These are phyloP conservation scores for Cheiracanthium punctorium DNA, from an alignment of 2,888 invertebrate genomes.

Conservation along the genomic window DNA sequence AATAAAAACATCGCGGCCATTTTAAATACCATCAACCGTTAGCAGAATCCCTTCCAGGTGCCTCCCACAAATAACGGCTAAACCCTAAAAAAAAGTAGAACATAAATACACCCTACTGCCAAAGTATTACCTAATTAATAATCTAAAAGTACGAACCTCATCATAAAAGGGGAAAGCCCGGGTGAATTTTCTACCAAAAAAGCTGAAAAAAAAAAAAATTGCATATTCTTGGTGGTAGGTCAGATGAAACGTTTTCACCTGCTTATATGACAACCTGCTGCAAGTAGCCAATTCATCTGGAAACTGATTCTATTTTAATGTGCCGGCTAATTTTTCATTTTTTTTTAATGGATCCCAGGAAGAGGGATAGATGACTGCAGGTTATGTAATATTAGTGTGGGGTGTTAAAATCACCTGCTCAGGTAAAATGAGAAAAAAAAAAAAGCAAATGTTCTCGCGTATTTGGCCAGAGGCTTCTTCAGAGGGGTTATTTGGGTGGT, in stretches of 20 bases:
- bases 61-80: background rate
- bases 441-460: too few relatives aligned
- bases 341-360: too few relatives aligned
- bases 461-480: too few relatives aligned
- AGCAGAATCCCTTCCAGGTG: conserved; percentile 1
- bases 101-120: background rate
- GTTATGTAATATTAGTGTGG: too few relatives aligned
- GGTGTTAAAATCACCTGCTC: too few relatives aligned
- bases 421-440: too few relatives aligned
- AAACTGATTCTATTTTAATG: conserved; percentile 19
- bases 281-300: conserved; percentile 22
- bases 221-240: too few relatives aligned
- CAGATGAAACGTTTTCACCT: conserved; percentile 58
- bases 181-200: background rate
- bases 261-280: conserved; percentile 47
- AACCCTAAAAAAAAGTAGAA: background rate
- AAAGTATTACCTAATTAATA: conserved; percentile 10
- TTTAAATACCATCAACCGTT: background rate
- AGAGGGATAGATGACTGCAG: too few relatives aligned
- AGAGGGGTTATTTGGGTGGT: too few relatives aligned
- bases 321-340: too few relatives aligned
- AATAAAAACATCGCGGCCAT: too few relatives aligned
- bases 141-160: background rate
- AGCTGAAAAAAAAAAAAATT: too few relatives aligned
- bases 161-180: background rate